Evolutionary conservation across 2,113 vertebrate species (phyloP).

Genomic region (Peromyscus californicus): DNA sequence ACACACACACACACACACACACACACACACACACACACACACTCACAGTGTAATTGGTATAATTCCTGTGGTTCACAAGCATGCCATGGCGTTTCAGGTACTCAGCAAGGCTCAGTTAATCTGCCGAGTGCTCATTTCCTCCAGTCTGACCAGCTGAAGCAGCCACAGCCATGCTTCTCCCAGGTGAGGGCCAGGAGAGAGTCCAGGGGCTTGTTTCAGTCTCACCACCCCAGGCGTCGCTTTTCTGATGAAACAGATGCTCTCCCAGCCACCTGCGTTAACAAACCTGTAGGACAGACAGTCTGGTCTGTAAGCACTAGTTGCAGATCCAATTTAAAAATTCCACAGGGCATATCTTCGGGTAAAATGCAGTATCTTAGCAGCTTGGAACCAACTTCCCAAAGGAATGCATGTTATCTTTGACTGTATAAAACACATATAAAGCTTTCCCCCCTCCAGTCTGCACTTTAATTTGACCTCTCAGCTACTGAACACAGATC

Average conservation of each 20-base stretch:
- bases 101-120: background rate
- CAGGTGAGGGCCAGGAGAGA: background rate
- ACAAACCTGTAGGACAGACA: background rate
- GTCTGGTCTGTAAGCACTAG: background rate
- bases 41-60: background rate
- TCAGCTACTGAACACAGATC: conserved; percentile 14
- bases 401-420: conserved; percentile 5
- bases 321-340: background rate
- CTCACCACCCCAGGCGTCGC: background rate
- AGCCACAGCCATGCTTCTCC: accelerated
- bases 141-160: background rate
- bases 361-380: background rate
- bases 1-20: no score
- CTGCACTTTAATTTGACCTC: conserved; percentile 7
- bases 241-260: background rate
- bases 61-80: background rate
- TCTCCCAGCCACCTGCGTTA: background rate
- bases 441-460: background rate
- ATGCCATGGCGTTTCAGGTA: background rate
- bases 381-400: background rate
- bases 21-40: no score
- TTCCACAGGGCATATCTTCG: background rate
- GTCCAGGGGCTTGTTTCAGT: background rate
- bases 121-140: background rate
- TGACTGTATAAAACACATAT: background rate